A percentile compares a stretch with the other conserved stretches of the same genome.
Conservation (phyloP, 2,797 vertebrate species). For the Acestrorhynchus altus region DNA sequence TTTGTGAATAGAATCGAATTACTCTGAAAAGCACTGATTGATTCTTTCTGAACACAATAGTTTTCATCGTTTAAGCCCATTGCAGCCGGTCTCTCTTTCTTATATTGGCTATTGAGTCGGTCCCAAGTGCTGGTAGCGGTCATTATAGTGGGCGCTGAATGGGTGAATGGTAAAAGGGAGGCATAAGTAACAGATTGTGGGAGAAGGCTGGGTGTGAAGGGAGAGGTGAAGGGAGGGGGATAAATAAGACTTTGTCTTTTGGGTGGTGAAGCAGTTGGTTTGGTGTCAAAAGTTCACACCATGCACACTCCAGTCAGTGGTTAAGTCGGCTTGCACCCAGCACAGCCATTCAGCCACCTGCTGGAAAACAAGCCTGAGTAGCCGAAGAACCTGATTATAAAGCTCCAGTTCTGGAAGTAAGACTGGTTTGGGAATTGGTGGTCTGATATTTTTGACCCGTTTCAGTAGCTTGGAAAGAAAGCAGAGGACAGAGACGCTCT, state of each 20-base stretch:
- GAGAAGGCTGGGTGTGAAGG: slow-evolving; percentile 56
- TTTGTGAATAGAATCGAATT: slow-evolving; percentile 82
- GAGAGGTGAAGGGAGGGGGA: background rate
- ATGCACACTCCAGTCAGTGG: slow-evolving; percentile 12
- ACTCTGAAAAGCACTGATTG: slow-evolving; percentile 80
- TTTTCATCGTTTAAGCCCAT: slow-evolving; percentile 74
- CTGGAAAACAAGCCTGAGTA: too few relatives aligned
- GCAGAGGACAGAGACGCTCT: too few relatives aligned
- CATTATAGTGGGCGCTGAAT: slow-evolving; percentile 74
- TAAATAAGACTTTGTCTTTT: slow-evolving; percentile 31
- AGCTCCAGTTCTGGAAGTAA: too few relatives aligned
- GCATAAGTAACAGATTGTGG: slow-evolving; percentile 54
- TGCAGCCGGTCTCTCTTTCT: slow-evolving; percentile 65
- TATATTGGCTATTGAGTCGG: slow-evolving; percentile 71
- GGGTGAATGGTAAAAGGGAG: slow-evolving; percentile 63
- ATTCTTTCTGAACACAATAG: slow-evolving; percentile 80
- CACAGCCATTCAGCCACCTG: background rate
- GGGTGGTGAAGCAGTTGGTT: slow-evolving; percentile 44
- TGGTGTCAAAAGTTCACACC: slow-evolving; percentile 55
- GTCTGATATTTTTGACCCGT: too few relatives aligned
- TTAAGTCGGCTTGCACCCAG: slow-evolving; percentile 28
- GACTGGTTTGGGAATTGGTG: too few relatives aligned
- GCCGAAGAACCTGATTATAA: too few relatives aligned
- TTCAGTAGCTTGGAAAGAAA: too few relatives aligned
- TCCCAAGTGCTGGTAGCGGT: slow-evolving; percentile 63